Base-by-base conservation (phyloP, 1,140 invertebrate genomes). In the Plodia interpunctella region DNA sequence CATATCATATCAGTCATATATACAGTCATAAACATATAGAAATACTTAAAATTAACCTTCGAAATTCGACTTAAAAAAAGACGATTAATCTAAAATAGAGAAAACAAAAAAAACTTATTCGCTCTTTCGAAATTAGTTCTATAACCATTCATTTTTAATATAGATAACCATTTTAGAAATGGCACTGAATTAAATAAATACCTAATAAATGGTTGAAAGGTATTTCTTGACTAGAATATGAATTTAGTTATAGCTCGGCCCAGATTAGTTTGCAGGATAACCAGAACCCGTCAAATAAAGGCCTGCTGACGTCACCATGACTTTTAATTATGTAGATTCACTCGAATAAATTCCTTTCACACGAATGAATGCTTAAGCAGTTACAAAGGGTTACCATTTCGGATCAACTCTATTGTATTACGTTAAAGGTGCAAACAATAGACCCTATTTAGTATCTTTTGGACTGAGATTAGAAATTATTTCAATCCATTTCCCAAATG, bases 321-420 rank as follows among this genome's bases (percentile, higher is more conserved):
- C 72, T 77, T 77, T 77, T 70, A 77, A 72, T 72, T 66, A 62
- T 28, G 38, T 38, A 70, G 52, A 69, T 66, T 70, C 66, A 66
- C 50, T 60, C 20, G 64, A 70, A 74, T 74, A 73, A 74, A 44
- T 68, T 65, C 66, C 65, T 70, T 65, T 65, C 60, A 67, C 57
- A 64, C 68, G 54, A 65, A 71, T 68, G 73, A 71, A 70, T 71
- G 54, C 63, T 68, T 66, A 58, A 25, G 21, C 21, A 25, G 21
- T 25, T 65, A 64, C 59, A 63, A 72, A 68, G 69, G 71, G 72
- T 68, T 72, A 70, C 59, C 64, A 55, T 68, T 69, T 59, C 56
- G 65, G 65, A 68, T 76, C 66, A 74, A 64, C 62, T 63, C 63
- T 55, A 74, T 78, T 75, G 69, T 76, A 65, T 49, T 53, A 63